These are phyloP conservation scores for Hypomecis atomaria DNA, from an alignment of 2,888 invertebrate species.

Conservation along the genomic window DNA sequence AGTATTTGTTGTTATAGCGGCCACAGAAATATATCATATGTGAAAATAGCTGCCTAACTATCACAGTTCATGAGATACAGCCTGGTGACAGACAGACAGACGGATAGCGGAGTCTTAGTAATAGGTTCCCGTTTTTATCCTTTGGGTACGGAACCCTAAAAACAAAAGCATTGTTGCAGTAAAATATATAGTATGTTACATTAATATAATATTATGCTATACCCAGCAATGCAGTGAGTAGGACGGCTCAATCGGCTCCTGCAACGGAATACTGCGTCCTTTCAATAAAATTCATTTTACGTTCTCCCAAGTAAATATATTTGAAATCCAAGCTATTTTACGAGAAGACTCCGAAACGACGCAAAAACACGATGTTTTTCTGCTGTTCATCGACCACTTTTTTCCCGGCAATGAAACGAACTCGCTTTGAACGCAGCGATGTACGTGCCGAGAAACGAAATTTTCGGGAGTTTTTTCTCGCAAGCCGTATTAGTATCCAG, in stretches of 20 bases:
- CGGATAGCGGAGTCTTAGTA: no score
- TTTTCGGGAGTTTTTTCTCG: conserved; percentile 1
- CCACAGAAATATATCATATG: no score
- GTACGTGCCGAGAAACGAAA: conserved; percentile 10
- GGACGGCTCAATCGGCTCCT: background rate
- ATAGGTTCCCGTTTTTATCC: no score
- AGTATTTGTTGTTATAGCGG: no score
- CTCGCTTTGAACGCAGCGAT: conserved; percentile 17
- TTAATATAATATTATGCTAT: no score
- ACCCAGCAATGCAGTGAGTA: background rate
- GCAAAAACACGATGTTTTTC: conserved; percentile 1
- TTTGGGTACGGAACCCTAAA: no score
- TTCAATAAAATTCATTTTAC: conserved; percentile 60
- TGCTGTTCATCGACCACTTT: conserved; percentile 21
- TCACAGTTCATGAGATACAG: no score
- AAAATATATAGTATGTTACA: no score
- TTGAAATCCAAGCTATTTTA: conserved; percentile 61
- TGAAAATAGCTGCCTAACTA: no score
- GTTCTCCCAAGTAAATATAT: conserved; percentile 63
- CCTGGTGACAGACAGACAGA: no score
- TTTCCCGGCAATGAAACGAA: background rate
- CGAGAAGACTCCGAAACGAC: conserved; percentile 28
- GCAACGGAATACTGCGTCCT: conserved; percentile 48
- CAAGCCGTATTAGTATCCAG: conserved; percentile 32
- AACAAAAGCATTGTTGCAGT: background rate